Conservation (phyloP, 2,797 vertebrate genomes). For the Neomorphus geoffroyi region DNA sequence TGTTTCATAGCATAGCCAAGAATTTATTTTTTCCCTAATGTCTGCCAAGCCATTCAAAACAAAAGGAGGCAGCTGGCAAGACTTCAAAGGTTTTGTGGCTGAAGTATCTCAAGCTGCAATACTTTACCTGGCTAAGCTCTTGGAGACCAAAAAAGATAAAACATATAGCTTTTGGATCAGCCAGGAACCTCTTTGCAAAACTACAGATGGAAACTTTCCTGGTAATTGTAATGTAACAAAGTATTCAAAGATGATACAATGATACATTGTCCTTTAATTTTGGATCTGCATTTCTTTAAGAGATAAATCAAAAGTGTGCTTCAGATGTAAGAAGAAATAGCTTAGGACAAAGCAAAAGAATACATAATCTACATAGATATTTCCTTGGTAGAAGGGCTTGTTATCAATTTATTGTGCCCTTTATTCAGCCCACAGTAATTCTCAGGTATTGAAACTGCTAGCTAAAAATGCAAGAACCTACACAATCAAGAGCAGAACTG, state of each 20-base stretch:
- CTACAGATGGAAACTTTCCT: conserved; percentile 2
- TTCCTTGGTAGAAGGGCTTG: background rate
- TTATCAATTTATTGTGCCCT: background rate
- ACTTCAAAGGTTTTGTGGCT: conserved; percentile 25
- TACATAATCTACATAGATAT: background rate
- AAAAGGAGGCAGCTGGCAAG: conserved; percentile 10
- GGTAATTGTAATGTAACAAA: background rate
- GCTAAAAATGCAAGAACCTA: background rate
- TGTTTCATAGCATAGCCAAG: background rate
- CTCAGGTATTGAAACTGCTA: background rate
- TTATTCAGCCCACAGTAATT: background rate
- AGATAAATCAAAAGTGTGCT: background rate
- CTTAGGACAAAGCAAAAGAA: background rate
- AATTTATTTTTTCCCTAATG: background rate
- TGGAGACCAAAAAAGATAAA: conserved; percentile 38
- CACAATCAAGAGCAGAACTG: background rate
- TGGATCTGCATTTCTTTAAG: background rate
- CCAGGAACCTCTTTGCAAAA: background rate
- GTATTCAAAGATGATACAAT: background rate
- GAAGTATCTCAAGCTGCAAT: conserved; percentile 38
- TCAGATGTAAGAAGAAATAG: background rate
- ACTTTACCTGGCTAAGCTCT: conserved; percentile 20
- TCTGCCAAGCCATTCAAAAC: conserved; percentile 30
- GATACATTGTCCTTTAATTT: background rate
- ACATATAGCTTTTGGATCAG: conserved; percentile 4